Evolutionary conservation across 2,888 invertebrate species (phyloP), one percentile per base, ranked within the genome.

Genomic region (Stenchaetothrips biformis): DNA sequence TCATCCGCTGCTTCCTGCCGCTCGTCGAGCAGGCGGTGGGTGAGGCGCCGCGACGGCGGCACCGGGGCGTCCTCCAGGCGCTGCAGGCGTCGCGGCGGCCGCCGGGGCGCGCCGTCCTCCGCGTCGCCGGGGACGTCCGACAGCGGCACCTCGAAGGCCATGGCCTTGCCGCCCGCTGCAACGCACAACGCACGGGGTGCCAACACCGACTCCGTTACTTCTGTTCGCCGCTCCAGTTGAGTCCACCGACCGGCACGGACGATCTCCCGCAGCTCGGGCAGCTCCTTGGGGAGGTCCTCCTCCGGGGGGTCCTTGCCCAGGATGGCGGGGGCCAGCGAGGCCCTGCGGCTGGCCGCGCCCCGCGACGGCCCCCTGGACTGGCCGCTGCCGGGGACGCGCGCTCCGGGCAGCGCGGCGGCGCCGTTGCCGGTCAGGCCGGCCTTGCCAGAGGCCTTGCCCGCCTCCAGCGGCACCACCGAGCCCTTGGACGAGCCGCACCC

Each of bases 1-100:
- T 90, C 89, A 84, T 94, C 93, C 0, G 94, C 94, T 81, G 92
- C 92, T 27, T 92, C 92, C 82, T 93, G 87, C 84, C 92, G 93
- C 84, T 91, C 92, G 84, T 92, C 90, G 49, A 94, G 88, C 82
- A 91, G 90, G 47, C 92, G 90, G 77, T 84, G 85, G 0, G 85
- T 85, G 21, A 83, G 92, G 86, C 59, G 90, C 89, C 83, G 90
- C 88, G 67, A 74, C 27, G 90, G 89, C 0, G 89, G 86, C 79
- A 88, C 88, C 3, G 90, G 89, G 7, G 90, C 90, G 82, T 92
- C 92, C 83, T 93, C 89, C 77, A 93, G 86, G 82, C 92, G 87
- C 84, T 92, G 92, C 59, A 94, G 87, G 81, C 92, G 89, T 78
- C 90, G 90, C 0, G 94, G 93, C 0, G 93, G 92, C 81, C 92